These are phyloP conservation scores for Neomicropteryx cornuta DNA, from an alignment of 1,140 invertebrate genomes.

Conservation along the genomic window DNA sequence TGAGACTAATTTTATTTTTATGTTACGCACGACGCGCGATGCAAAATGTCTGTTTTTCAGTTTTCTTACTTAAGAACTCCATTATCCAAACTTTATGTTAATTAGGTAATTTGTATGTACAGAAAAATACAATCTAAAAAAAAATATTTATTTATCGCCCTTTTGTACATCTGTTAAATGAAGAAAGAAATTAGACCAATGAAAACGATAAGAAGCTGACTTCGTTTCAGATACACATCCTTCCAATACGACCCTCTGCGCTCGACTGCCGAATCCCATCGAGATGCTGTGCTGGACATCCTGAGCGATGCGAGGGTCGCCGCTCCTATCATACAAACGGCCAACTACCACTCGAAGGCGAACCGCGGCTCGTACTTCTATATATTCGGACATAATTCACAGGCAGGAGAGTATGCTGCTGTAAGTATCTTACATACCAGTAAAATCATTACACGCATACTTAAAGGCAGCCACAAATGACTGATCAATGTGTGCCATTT, in stretches of 20 bases:
- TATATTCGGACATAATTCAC: conserved; percentile 74
- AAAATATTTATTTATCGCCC: too few relatives aligned
- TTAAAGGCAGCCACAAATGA: background rate
- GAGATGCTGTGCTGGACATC: conserved; percentile 76
- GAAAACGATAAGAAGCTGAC: too few relatives aligned
- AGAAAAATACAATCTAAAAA: too few relatives aligned
- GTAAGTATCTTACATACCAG: conserved; percentile 43
- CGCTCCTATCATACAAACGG: conserved; percentile 59
- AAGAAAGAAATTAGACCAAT: too few relatives aligned
- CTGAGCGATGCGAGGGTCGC: conserved; percentile 77
- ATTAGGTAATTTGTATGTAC: too few relatives aligned
- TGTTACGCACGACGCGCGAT: too few relatives aligned
- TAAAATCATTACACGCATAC: background rate
- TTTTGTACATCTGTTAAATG: too few relatives aligned
- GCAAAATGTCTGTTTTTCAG: too few relatives aligned
- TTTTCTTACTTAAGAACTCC: too few relatives aligned
- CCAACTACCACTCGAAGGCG: conserved; percentile 60
- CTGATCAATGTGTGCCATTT: conserved; percentile 1
- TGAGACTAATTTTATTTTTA: too few relatives aligned
- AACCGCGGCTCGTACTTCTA: conserved; percentile 78
- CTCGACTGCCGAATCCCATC: conserved; percentile 50
- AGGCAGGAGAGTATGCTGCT: conserved; percentile 55
- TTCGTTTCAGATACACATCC: conserved; percentile 35
- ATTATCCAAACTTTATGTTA: too few relatives aligned
- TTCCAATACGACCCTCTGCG: conserved; percentile 48